Evolutionary conservation across 2,888 invertebrate genomes (phyloP).

Genomic region (Sipha maydis): DNA sequence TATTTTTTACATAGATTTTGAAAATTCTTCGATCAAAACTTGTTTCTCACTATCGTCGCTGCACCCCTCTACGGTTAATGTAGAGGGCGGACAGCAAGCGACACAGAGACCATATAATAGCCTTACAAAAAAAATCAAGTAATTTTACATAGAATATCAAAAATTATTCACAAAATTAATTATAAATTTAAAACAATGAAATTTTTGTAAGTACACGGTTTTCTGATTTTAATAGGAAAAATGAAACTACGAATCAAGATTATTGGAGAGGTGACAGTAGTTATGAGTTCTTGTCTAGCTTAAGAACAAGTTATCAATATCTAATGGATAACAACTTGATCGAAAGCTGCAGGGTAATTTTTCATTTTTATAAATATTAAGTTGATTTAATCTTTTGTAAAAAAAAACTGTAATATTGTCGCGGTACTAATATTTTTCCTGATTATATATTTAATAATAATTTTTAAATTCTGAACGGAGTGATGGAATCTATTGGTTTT

Average conservation of each 20-base stretch:
- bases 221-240: conserved; percentile 74
- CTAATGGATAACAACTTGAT: conserved; percentile 95
- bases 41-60: conserved; percentile 86
- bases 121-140: conserved; percentile 79
- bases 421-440: no score
- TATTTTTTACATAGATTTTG: conserved; percentile 71
- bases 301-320: conserved; percentile 91
- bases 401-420: neutral
- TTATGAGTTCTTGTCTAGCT: conserved; percentile 92
- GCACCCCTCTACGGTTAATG: conserved; percentile 72
- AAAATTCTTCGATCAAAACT: conserved; percentile 78
- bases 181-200: neutral
- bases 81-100: conserved; percentile 68
- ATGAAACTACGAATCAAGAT: conserved; percentile 73
- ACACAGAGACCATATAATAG: conserved; percentile 84
- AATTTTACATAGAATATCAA: conserved; percentile 64
- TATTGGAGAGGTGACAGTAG: conserved; percentile 79
- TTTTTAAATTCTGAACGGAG: no score
- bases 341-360: conserved; percentile 80
- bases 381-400: neutral
- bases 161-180: neutral
- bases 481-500: no score
- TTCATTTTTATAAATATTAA: neutral
- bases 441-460: no score
- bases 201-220: no score